Conservation (phyloP, 2,113 vertebrate genomes). For the Myrmophylax atrothorax region DNA sequence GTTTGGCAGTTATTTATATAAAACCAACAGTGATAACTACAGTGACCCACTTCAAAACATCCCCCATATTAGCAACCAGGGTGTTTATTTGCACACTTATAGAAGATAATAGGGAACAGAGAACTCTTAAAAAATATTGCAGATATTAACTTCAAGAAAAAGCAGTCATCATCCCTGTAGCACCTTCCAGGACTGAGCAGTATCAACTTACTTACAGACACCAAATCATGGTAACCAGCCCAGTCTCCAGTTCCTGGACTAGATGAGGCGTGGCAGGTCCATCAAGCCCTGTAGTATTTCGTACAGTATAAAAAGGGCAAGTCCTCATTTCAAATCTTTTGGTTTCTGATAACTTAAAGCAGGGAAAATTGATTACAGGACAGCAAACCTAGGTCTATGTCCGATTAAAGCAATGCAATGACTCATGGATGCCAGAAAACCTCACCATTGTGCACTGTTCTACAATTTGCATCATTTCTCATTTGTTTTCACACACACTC, state of each 20-base stretch:
- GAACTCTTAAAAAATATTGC: not conserved
- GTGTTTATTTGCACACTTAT: not conserved
- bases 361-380: not conserved
- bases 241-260: not conserved
- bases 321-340: not conserved
- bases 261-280: not conserved
- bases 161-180: not conserved
- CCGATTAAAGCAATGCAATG: not conserved
- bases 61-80: not conserved
- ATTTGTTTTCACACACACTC: not conserved
- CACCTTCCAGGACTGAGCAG: not conserved
- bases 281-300: not conserved
- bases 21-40: not conserved
- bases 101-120: not conserved
- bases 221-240: not conserved
- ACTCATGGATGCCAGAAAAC: not conserved
- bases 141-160: not conserved
- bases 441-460: rapidly evolving
- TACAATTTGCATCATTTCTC: not conserved
- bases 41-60: not conserved
- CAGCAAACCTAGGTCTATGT: not conserved
- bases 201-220: not conserved
- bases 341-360: not conserved
- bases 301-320: not conserved
- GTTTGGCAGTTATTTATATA: not conserved